Evolutionary conservation across 2,797 vertebrate species (phyloP).

Genomic region (Sebastes taczanowskii): DNA sequence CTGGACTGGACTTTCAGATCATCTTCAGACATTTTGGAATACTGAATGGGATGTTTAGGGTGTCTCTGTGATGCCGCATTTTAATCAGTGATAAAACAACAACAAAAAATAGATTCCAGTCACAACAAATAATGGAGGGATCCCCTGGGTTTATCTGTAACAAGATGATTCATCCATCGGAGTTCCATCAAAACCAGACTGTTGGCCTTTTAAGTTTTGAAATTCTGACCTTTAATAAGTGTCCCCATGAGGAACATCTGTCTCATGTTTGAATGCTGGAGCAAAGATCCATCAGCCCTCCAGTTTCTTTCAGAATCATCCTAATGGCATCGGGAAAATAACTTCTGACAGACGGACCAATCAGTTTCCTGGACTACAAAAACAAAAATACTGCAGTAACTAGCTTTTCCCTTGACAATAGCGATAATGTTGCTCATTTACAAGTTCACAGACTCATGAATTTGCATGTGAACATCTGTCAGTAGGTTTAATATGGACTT

Average conservation of each 20-base stretch:
- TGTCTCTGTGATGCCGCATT: neutral
- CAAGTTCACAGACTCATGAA: slow-evolving; percentile 41
- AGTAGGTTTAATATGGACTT: slow-evolving; percentile 36
- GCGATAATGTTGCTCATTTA: slow-evolving; percentile 52
- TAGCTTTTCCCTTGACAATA: slow-evolving; percentile 14
- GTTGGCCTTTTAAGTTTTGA: slow-evolving; percentile 47
- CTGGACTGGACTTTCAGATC: neutral
- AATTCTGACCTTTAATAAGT: slow-evolving; percentile 62
- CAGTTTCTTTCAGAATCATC: neutral
- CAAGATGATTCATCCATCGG: slow-evolving; percentile 32
- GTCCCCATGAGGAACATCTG: slow-evolving; percentile 34
- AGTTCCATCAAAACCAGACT: slow-evolving; percentile 36
- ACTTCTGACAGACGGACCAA: neutral
- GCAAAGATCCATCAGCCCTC: slow-evolving; percentile 25
- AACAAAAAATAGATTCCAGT: slow-evolving; percentile 17
- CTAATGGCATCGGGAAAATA: neutral
- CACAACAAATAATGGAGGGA: slow-evolving; percentile 3
- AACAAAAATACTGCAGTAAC: neutral
- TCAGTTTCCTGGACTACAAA: neutral
- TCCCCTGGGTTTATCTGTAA: slow-evolving; percentile 17
- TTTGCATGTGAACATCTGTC: slow-evolving; percentile 61
- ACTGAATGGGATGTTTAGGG: neutral
- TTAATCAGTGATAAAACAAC: slow-evolving; percentile 20
- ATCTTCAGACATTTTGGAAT: neutral
- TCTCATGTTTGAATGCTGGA: slow-evolving; percentile 33